These are phyloP conservation scores for Tinamus guttatus DNA, from an alignment of 2,113 vertebrate genomes.

Conservation along the genomic window DNA sequence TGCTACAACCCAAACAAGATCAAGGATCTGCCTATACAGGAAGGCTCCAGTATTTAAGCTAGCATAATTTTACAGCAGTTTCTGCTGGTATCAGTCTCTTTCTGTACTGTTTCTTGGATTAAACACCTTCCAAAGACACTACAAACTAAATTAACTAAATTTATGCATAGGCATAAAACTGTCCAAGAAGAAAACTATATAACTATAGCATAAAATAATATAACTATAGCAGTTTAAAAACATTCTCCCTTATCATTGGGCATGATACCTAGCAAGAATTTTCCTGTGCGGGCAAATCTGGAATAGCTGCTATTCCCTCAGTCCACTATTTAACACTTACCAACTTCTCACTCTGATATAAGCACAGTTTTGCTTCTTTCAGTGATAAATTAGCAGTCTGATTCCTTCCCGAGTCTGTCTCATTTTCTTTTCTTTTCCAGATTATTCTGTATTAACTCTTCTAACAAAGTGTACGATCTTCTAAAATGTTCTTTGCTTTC, in stretches of 20 bases:
- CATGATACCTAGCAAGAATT: not conserved
- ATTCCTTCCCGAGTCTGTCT: not conserved
- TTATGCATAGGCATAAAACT: not conserved
- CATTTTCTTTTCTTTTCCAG: not conserved
- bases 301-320: not conserved
- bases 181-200: not conserved
- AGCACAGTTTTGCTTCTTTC: not conserved
- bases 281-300: not conserved
- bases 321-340: not conserved
- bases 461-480: not conserved
- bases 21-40: not conserved
- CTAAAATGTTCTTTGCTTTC: not conserved
- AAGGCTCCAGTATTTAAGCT: not conserved
- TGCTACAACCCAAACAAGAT: not conserved
- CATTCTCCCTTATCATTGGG: not conserved
- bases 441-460: not conserved
- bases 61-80: not conserved
- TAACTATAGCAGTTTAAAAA: not conserved
- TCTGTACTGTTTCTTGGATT: not conserved
- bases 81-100: not conserved
- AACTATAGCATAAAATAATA: too few species aligned
- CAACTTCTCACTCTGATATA: not conserved
- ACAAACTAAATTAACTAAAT: not conserved
- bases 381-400: not conserved
- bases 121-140: not conserved